These are phyloP conservation scores for Paratrypauchen microcephalus DNA, from an alignment of 2,797 vertebrate genomes.

Conservation along the genomic window DNA sequence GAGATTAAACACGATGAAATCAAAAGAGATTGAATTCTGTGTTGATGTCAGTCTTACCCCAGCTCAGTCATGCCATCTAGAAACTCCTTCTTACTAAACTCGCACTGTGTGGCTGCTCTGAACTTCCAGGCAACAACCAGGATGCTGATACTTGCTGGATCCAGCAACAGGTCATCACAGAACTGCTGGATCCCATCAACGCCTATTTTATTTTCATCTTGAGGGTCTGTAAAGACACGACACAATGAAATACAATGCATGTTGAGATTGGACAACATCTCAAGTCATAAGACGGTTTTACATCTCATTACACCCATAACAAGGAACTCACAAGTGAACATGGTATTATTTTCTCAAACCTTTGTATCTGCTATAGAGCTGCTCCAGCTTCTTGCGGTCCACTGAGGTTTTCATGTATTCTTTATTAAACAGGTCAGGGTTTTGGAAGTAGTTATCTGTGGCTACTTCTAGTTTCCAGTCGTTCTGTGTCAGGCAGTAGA, in stretches of 20 bases:
- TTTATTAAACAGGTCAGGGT: conserved; percentile 89
- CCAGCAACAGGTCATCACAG: conserved; percentile 91
- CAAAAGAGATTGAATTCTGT: not conserved
- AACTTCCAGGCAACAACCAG: conserved; percentile 97
- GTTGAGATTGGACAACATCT: not conserved
- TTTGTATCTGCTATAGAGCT: conserved; percentile 93
- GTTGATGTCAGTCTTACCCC: conserved; percentile 81
- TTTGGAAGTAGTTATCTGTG: conserved; percentile 95
- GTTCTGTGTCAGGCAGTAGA: conserved; percentile 94
- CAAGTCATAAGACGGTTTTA: not conserved
- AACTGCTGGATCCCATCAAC: conserved; percentile 97
- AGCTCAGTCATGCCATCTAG: conserved; percentile 95
- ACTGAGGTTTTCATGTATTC: conserved; percentile 92
- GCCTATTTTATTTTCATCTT: conserved; percentile 98
- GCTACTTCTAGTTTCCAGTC: conserved; percentile 97
- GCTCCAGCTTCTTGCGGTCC: conserved; percentile 93
- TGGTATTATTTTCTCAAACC: conserved; percentile 71
- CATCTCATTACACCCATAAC: no score
- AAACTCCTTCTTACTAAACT: conserved; percentile 98
- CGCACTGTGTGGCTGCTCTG: conserved; percentile 93
- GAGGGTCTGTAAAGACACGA: conserved; percentile 80
- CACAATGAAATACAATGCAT: not conserved
- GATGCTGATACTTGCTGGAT: conserved; percentile 92
- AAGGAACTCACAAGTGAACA: no score
- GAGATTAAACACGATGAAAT: no score